Percentiles rank a stretch among this genome's conserved stretches.
These are phyloP conservation scores for Poeciliopsis retropinna DNA, from an alignment of 2,113 vertebrate genomes.

Conservation along the genomic window DNA sequence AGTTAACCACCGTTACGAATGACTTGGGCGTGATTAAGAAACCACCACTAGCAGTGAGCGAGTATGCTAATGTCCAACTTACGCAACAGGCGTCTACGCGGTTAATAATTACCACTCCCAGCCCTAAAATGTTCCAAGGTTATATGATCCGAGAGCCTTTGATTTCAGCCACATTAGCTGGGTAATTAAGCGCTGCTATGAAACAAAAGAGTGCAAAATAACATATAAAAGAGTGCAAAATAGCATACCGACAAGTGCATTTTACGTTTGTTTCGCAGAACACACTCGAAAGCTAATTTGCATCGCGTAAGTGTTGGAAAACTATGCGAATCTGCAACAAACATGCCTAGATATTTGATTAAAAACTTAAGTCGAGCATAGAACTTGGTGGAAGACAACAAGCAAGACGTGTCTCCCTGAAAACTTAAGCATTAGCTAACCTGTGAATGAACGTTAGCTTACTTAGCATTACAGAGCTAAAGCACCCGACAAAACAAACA, in stretches of 20 bases:
- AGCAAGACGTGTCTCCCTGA: too few relatives aligned
- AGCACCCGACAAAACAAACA: too few relatives aligned
- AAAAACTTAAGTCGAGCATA: background rate
- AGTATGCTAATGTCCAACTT: background rate
- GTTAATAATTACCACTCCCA: slow-evolving; percentile 24
- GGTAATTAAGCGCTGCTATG: background rate
- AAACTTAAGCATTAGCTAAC: background rate
- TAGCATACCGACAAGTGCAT: background rate
- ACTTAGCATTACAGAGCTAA: slow-evolving; percentile 25
- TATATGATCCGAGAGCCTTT: background rate
- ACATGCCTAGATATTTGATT: too few relatives aligned
- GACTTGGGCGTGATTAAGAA: too few relatives aligned
- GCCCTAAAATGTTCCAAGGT: slow-evolving; percentile 38
- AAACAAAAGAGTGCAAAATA: background rate
- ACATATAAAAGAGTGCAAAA: too few relatives aligned
- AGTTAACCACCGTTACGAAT: too few relatives aligned
- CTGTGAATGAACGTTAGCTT: slow-evolving; percentile 12
- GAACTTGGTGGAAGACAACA: background rate
- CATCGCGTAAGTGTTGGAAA: background rate
- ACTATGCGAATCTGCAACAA: background rate
- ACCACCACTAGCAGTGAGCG: too few relatives aligned
- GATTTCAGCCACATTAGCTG: background rate
- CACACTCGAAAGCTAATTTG: background rate
- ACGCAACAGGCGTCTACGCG: slow-evolving; percentile 38
- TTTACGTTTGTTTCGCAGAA: background rate